phyloP scores from a whole-genome alignment of 2,888 invertebrate species.

The Cosmia trapezina region DNA sequence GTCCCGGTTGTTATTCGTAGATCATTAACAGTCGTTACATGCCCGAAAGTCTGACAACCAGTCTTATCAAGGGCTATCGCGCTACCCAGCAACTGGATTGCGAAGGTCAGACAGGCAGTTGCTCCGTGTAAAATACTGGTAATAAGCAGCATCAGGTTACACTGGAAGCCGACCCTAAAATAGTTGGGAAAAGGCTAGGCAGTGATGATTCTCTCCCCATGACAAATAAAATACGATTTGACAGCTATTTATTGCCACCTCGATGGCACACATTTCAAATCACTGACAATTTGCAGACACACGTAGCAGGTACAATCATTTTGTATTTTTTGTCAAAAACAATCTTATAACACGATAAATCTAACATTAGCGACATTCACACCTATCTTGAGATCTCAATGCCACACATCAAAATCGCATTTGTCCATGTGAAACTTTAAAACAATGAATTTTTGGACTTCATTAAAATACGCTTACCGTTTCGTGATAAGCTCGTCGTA shows the following conservation, averaged over 20 bases:
- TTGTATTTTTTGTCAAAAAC: constrained; percentile 43
- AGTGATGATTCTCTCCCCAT: not conserved
- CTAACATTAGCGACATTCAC: constrained; percentile 57
- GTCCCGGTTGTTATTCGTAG: too few species aligned
- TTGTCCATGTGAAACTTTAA: constrained; percentile 61
- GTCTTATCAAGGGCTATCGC: too few species aligned
- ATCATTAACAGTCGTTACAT: too few species aligned
- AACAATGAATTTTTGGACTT: constrained; percentile 63
- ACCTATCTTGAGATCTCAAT: constrained; percentile 65
- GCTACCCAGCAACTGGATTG: too few species aligned
- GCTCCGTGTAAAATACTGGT: too few species aligned
- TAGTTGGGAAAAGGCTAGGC: too few species aligned
- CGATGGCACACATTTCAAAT: constrained; percentile 9
- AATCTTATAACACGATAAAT: constrained; percentile 54
- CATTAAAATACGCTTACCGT: constrained; percentile 63
- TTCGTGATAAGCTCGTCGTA: constrained; percentile 17
- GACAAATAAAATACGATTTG: not conserved
- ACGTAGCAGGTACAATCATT: constrained; percentile 32
- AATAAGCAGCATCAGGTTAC: too few species aligned
- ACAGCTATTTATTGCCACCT: not conserved
- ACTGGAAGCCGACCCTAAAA: too few species aligned
- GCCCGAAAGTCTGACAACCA: too few species aligned
- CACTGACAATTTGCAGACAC: constrained; percentile 26
- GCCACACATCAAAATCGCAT: constrained; percentile 68
- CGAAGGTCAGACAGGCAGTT: too few species aligned